Evolutionary conservation across 1,140 invertebrate genomes (phyloP).

Genomic region (Sesamia nonagrioides): DNA sequence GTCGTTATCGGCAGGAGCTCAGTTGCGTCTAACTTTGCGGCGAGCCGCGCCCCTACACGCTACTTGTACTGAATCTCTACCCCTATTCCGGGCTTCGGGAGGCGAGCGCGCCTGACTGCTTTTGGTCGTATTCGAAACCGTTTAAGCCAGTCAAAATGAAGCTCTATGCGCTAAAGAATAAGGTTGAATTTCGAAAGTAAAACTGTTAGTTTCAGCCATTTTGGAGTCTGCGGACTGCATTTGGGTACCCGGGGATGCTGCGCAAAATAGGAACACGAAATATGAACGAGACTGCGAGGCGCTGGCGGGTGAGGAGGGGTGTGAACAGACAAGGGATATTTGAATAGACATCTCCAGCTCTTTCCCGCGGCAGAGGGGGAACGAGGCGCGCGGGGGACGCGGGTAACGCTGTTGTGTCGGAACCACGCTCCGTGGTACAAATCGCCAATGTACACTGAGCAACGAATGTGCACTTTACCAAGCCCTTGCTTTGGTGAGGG

Average conservation of each 20-base stretch:
- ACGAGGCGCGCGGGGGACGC: conserved; percentile 52
- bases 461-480: conserved; percentile 83
- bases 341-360: conserved; percentile 83
- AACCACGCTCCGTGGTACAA: conserved; percentile 76
- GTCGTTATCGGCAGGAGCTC: conserved; percentile 81
- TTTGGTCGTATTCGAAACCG: background rate
- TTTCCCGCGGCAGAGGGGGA: conserved; percentile 64
- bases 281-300: conserved; percentile 88
- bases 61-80: conserved; percentile 87
- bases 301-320: conserved; percentile 81
- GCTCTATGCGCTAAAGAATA: conserved; percentile 52
- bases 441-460: conserved; percentile 80
- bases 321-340: conserved; percentile 84
- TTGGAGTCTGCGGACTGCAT: conserved; percentile 74
- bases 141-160: conserved; percentile 42
- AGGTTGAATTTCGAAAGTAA: conserved; percentile 53
- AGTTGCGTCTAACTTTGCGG: conserved; percentile 86
- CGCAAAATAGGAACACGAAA: conserved; percentile 87
- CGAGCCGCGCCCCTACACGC: conserved; percentile 87
- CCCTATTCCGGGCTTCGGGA: conserved; percentile 86
- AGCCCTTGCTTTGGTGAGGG: conserved; percentile 63
- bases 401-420: conserved; percentile 66
- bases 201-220: conserved; percentile 63
- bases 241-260: conserved; percentile 87
- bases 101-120: conserved; percentile 59